Percentiles rank a stretch among this genome's conserved stretches.
phyloP scores from a whole-genome alignment of 2,888 invertebrate species.

The Hydrotaea cyrtoneurina region DNA sequence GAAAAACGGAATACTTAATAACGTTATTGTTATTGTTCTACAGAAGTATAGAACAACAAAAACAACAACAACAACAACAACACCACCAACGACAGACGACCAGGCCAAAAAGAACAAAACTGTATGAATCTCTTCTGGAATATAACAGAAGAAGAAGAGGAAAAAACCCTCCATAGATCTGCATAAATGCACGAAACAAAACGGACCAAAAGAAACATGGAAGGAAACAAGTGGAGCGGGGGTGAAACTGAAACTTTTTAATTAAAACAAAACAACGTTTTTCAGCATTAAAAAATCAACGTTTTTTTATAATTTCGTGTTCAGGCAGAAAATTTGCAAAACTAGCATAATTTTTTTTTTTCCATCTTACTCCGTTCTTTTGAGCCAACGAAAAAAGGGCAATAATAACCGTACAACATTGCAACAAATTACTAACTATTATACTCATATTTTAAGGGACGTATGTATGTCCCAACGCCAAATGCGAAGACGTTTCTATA shows the following conservation, averaged over 20 bases:
- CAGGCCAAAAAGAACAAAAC: background rate
- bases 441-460: slow-evolving; percentile 41
- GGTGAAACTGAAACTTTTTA: slow-evolving; percentile 69
- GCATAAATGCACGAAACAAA: slow-evolving; percentile 50
- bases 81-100: slow-evolving; percentile 8
- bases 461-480: background rate
- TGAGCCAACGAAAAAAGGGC: slow-evolving; percentile 9
- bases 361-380: background rate
- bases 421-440: slow-evolving; percentile 61
- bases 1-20: slow-evolving; percentile 65
- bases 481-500: no score
- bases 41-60: slow-evolving; percentile 31
- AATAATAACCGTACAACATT: slow-evolving; percentile 52
- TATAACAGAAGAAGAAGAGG: no score
- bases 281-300: slow-evolving; percentile 52
- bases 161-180: slow-evolving; percentile 44
- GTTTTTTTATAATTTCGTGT: slow-evolving; percentile 62
- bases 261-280: slow-evolving; percentile 72
- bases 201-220: slow-evolving; percentile 27
- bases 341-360: slow-evolving; percentile 49
- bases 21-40: slow-evolving; percentile 64
- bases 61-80: slow-evolving; percentile 10
- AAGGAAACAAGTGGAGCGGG: slow-evolving; percentile 3
- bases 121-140: slow-evolving; percentile 13
- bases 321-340: slow-evolving; percentile 64